phyloP scores from a whole-genome alignment of 92 coral and sea anemone species.

The Desmophyllum pertusum region DNA sequence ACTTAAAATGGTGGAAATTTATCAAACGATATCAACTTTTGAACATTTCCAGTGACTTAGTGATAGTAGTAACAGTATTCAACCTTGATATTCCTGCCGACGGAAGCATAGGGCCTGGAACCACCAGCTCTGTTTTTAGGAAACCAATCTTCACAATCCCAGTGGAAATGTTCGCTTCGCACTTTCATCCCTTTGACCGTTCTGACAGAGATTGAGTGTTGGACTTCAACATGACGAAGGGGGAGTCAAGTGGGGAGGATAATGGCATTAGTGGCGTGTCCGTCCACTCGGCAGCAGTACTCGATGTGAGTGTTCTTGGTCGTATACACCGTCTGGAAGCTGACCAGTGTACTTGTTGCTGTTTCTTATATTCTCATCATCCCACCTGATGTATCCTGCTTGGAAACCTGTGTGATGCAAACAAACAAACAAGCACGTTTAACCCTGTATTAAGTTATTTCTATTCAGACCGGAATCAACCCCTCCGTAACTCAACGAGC shows the following conservation, averaged over 20 bases:
- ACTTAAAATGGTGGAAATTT: too few relatives aligned
- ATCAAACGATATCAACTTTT: too few relatives aligned
- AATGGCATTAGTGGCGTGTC: constrained; percentile 65
- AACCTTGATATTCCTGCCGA: constrained; percentile 3
- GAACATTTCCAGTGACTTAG: neutral
- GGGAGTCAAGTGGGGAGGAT: constrained; percentile 59
- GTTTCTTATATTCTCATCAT: constrained; percentile 55
- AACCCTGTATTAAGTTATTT: too few relatives aligned
- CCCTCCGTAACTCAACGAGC: too few relatives aligned
- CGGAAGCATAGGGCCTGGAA: neutral
- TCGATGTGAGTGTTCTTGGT: constrained; percentile 24
- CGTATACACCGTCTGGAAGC: constrained; percentile 58
- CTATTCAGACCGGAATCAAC: too few relatives aligned
- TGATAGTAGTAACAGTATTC: constrained; percentile 33
- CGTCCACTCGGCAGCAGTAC: constrained; percentile 66
- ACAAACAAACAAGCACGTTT: neutral
- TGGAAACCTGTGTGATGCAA: constrained; percentile 20
- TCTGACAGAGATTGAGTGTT: constrained; percentile 35
- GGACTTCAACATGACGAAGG: constrained; percentile 45
- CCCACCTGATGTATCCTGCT: constrained; percentile 61
- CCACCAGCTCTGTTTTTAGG: constrained; percentile 17
- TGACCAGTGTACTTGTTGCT: constrained; percentile 34
- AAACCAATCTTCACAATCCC: constrained; percentile 26
- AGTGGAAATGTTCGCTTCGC: constrained; percentile 27
- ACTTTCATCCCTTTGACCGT: constrained; percentile 24